phyloP scores from a whole-genome alignment of 2,113 vertebrate species.

The Mormyrus lacerda region DNA sequence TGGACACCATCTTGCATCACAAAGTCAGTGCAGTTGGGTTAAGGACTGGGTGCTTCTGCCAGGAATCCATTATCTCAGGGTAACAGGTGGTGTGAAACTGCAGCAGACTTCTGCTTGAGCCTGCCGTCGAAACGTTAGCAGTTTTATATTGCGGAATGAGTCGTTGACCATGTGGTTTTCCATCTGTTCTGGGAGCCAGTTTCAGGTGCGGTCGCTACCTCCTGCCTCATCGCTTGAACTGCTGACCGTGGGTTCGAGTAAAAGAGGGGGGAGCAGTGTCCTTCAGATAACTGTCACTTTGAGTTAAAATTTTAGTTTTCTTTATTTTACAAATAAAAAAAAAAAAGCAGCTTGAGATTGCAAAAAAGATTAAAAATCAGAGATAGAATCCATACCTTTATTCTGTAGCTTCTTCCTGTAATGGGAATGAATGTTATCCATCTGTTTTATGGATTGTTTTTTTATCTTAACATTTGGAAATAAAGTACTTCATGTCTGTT shows the following conservation, averaged over 20 bases:
- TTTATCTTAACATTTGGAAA: slow-evolving; percentile 73
- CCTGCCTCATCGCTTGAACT: slow-evolving; percentile 29
- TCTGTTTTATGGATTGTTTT: slow-evolving; percentile 69
- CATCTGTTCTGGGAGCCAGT: slow-evolving; percentile 34
- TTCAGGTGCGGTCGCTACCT: slow-evolving; percentile 37
- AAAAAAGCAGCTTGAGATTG: slow-evolving; percentile 55
- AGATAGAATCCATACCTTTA: slow-evolving; percentile 51
- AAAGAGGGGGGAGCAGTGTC: neutral
- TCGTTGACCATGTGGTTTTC: slow-evolving; percentile 33
- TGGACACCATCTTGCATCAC: slow-evolving; percentile 44
- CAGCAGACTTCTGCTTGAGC: slow-evolving; percentile 47
- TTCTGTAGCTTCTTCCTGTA: slow-evolving; percentile 71
- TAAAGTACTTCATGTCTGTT: slow-evolving; percentile 71
- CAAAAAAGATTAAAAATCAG: slow-evolving; percentile 38
- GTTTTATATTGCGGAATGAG: slow-evolving; percentile 37
- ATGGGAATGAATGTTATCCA: slow-evolving; percentile 72
- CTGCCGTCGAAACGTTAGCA: slow-evolving; percentile 42
- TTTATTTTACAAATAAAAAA: slow-evolving; percentile 54
- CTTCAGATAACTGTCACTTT: slow-evolving; percentile 33
- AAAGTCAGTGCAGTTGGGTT: slow-evolving; percentile 39
- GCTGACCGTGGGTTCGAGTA: neutral
- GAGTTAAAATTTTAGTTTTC: slow-evolving; percentile 41
- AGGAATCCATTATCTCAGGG: slow-evolving; percentile 65
- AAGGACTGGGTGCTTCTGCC: slow-evolving; percentile 48
- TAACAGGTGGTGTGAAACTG: slow-evolving; percentile 58